These are phyloP conservation scores for Anoplopoma fimbria DNA, from an alignment of 2,113 vertebrate genomes.

Conservation along the genomic window DNA sequence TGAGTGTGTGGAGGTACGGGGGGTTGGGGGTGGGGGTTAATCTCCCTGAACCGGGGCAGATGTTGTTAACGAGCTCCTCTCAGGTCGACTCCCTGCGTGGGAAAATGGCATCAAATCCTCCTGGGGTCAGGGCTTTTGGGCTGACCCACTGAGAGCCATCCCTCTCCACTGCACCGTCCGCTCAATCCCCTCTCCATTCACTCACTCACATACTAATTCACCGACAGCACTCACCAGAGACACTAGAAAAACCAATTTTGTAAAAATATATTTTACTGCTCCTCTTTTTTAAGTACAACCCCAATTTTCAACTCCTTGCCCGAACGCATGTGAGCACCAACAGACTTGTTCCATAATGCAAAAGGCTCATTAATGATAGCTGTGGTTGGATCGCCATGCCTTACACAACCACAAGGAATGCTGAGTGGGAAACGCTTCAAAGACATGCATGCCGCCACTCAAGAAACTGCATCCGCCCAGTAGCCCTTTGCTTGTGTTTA, in stretches of 20 bases:
- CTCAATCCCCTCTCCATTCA: slow-evolving; percentile 61
- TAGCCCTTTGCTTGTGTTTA: slow-evolving; percentile 56
- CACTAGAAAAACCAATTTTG: slow-evolving; percentile 55
- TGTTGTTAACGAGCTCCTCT: slow-evolving; percentile 87
- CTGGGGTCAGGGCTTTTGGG: slow-evolving; percentile 84
- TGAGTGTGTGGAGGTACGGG: slow-evolving; percentile 69
- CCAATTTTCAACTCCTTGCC: slow-evolving; percentile 33
- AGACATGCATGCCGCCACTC: slow-evolving; percentile 61
- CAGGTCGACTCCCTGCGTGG: slow-evolving; percentile 86
- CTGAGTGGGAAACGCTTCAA: slow-evolving; percentile 78
- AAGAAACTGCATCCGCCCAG: slow-evolving; percentile 64
- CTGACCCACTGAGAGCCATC: slow-evolving; percentile 83
- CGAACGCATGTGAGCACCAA: slow-evolving; percentile 46
- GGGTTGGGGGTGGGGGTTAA: slow-evolving; percentile 79
- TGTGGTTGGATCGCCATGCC: slow-evolving; percentile 62
- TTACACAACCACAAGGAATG: slow-evolving; percentile 84
- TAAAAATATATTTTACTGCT: too few species aligned
- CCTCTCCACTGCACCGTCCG: slow-evolving; percentile 70
- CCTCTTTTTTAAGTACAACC: slow-evolving; percentile 34
- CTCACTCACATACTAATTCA: slow-evolving; percentile 47
- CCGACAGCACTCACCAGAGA: slow-evolving; percentile 48
- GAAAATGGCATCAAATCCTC: slow-evolving; percentile 88
- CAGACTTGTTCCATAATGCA: slow-evolving; percentile 69
- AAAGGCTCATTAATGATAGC: slow-evolving; percentile 79
- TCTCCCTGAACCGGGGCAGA: slow-evolving; percentile 87